Evolutionary conservation across 2,113 vertebrate genomes (phyloP), one percentile per base, ranked within the genome.

Genomic region (Phyllostomus discolor): DNA sequence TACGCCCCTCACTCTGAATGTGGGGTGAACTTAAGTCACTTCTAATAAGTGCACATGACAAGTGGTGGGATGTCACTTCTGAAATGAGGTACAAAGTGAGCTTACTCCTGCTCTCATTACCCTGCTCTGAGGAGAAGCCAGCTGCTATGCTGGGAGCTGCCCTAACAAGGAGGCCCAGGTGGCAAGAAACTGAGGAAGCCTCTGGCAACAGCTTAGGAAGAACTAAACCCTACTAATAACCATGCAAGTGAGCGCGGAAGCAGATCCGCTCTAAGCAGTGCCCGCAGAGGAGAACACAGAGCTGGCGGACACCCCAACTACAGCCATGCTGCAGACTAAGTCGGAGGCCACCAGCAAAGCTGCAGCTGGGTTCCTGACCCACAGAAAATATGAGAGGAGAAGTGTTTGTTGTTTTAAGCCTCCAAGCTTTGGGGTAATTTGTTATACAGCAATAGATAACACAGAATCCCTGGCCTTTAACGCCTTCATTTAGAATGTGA

Each of bases 21-120:
- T 41, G 35, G 28, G 16, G 17, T 59, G 10, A 33, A 52, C 72
- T 59, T 43, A 43, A 43, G 6, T 73, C 82, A 85, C 48, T 70
- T 64, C 73, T 67, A 82, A 48, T 17, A 38, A 67, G 73, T 73
- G n/a, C 73, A 67, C 9, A 78, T 4, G 85, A 50, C 48, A 96
- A 76, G 12, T 50, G 10, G 75, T 26, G 12, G 3, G 41, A 85
- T 50, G 17, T 48, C 38, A 79, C 17, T 66, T 67, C 38, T 76
- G 50, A 92, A 75, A 93, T 35, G 35, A 96, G 52, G 26, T 82
- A 82, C 35, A 87, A 89, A 88, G 35, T 62, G 90, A 82, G 78
- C 10, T 79, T 12, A 66, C 17, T 41, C 43, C 70, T 75, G 38
- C 66, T 90, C 41, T 70, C 19, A 73, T 19, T 26, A 64, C 14